phyloP scores from a whole-genome alignment of 2,888 invertebrate species.

The Sminthurinus aureus region DNA sequence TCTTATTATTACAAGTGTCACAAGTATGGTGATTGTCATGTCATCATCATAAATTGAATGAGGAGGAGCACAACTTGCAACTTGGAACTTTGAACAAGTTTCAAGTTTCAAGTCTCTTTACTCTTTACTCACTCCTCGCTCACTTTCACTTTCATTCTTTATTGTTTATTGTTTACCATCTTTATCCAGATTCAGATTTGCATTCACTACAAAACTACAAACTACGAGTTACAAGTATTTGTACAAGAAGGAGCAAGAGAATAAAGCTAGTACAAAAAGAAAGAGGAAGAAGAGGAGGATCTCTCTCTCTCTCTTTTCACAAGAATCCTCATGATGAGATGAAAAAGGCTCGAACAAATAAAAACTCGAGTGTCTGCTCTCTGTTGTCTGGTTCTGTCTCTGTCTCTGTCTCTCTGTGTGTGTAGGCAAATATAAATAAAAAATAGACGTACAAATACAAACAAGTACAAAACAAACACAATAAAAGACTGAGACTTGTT shows the following conservation, averaged over 20 bases:
- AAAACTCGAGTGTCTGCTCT: not conserved
- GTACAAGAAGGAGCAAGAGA: not conserved
- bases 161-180: not conserved
- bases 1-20: too few relatives aligned
- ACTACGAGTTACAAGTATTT: not conserved
- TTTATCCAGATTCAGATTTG: not conserved
- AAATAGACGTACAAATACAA: too few relatives aligned
- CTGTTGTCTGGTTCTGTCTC: too few relatives aligned
- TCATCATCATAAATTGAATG: conserved; percentile 23
- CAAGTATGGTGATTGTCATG: too few relatives aligned
- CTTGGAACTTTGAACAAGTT: too few relatives aligned
- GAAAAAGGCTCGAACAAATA: too few relatives aligned
- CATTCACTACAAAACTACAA: not conserved
- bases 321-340: too few relatives aligned
- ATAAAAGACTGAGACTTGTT: too few relatives aligned
- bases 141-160: not conserved
- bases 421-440: not conserved
- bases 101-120: too few relatives aligned
- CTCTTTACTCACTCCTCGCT: too few relatives aligned
- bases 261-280: not conserved
- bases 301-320: not conserved
- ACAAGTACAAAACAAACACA: too few relatives aligned
- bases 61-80: not conserved
- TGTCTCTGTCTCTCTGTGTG: too few relatives aligned
- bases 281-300: not conserved